Base-by-base conservation (phyloP, 2,888 invertebrate genomes). In the Byasa hedistus region DNA sequence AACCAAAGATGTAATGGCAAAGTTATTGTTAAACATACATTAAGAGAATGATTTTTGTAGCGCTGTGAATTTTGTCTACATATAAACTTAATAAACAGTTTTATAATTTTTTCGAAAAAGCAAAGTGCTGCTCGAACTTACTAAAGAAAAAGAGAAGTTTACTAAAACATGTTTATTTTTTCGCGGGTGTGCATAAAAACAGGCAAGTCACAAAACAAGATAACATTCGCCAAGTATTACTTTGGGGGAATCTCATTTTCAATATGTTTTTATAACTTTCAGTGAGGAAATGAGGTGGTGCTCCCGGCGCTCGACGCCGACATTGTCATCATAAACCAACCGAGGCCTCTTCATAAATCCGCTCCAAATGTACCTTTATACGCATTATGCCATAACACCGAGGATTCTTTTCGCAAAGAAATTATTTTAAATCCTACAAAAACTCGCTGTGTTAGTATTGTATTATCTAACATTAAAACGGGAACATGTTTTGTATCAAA, bases 251-350 rank as follows among this genome's bases (percentile, higher is more conserved):
- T 91, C 91, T 91, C 89, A 89, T 91, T 91, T 91, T 91, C 91
- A 91, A 91, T 91, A 91, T 91, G 91, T 91, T 91, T 91, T 91
- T 91, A 91, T 91, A 91, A 91, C 91, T 91, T 90, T 89, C 85
- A 79, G 86, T 85, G 82, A 88, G 91, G 91, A 91, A 91, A 91
- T 91, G 89, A 91, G 91, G 89, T 87, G 89, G 83, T 80, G 88
- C 86, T 84, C 82, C 78, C 80, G 86, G 88, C 87, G 82, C 77
- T 82, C 78, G 79, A 79, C 76, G 79, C 76, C 79, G 79, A 82
- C 83, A 89, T 91, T 91, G 90, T 91, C 89, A 86, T 91, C 90
- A 87, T 91, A 91, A 91, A 91, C 89, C 90, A 89, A 81, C 81
- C 84, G 81, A 85, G 81, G 83, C 83, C 87, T 87, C 80, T 87